Base-by-base conservation (phyloP, 2,888 invertebrate genomes). In the Cryptosula pallasiana region DNA sequence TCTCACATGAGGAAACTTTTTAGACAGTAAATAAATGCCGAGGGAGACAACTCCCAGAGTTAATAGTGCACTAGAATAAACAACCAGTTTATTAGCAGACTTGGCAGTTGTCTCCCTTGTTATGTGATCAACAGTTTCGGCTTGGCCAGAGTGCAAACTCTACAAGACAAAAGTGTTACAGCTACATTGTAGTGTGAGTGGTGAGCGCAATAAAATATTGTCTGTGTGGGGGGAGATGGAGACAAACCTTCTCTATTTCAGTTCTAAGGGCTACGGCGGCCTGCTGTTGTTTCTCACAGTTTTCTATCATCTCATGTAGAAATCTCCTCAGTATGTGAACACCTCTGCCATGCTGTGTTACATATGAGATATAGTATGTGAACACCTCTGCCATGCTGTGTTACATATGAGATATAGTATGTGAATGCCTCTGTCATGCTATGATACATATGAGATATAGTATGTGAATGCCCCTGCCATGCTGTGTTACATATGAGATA, bases 21-120 rank as follows among this genome's bases (percentile, higher is more conserved):
- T 63, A 5, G 63, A 27, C 34, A 63, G 9, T 2, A 32, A 27
- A 32, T 25, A 63, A 32, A 32, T 32, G 27, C 63, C 63, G 63
- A 63, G 63, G 32, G 63, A 63, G 63, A 63, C 32, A n/a, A 63
- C 63, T 63, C 63, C 63, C 2, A 63, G 27, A 29, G 63, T 63
- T 9, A 63, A 27, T 2, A 32, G 29, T 2, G 63, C 63, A 13
- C 29, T n/a, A 32, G 63, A 63, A 34, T 32, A 63, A 2, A 34
- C 3, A 27, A 63, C 27, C 25, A 63, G 5, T 32, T n/a, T 27
- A 32, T 63, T 63, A 32, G 29, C 32, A 63, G 63, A 63, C 32
- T 25, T 63, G 63, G 20, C 29, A 63, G 63, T 63, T 32, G 63
- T 63, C 63, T 63, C 63, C 63, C 63, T 63, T 63, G 63, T 63